Conservation (phyloP, 2,797 vertebrate genomes). For the Odontamblyopus lacepedii region DNA sequence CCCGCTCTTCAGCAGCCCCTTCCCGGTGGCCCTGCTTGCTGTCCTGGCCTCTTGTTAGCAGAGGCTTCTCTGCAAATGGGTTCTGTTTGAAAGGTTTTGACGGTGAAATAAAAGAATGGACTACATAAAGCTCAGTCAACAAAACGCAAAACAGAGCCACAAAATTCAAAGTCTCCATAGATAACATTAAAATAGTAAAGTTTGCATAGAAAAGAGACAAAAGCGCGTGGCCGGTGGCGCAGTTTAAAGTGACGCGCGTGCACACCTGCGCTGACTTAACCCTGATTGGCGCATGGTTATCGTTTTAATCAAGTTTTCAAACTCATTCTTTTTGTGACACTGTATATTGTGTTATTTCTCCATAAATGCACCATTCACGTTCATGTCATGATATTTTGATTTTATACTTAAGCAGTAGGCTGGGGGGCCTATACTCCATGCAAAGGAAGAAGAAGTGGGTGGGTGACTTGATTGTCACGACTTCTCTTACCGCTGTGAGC, state of each 20-base stretch:
- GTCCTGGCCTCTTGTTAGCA: neutral
- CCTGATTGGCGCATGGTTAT: neutral
- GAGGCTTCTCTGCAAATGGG: neutral
- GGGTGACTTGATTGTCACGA: neutral
- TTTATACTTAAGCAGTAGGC: too few relatives aligned
- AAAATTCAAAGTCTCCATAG: conserved; percentile 35
- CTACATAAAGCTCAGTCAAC: conserved; percentile 16
- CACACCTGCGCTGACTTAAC: conserved; percentile 48
- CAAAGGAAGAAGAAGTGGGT: neutral
- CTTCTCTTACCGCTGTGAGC: neutral
- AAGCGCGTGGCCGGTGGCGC: neutral
- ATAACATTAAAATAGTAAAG: neutral
- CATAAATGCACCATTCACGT: too few relatives aligned
- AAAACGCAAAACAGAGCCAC: conserved; percentile 25
- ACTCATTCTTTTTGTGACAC: too few relatives aligned
- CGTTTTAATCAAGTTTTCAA: too few relatives aligned
- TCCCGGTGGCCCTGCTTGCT: neutral
- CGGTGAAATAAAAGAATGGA: conserved; percentile 12
- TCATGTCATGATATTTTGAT: too few relatives aligned
- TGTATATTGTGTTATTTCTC: too few relatives aligned
- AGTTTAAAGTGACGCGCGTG: conserved; percentile 5
- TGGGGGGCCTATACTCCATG: neutral
- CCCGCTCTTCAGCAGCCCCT: neutral
- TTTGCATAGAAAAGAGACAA: neutral
- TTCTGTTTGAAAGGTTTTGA: neutral